A percentile compares a stretch with the other conserved stretches of the same genome.
Evolutionary conservation across 2,797 vertebrate species (phyloP).

Genomic region (Petrocephalus schoutedeni): DNA sequence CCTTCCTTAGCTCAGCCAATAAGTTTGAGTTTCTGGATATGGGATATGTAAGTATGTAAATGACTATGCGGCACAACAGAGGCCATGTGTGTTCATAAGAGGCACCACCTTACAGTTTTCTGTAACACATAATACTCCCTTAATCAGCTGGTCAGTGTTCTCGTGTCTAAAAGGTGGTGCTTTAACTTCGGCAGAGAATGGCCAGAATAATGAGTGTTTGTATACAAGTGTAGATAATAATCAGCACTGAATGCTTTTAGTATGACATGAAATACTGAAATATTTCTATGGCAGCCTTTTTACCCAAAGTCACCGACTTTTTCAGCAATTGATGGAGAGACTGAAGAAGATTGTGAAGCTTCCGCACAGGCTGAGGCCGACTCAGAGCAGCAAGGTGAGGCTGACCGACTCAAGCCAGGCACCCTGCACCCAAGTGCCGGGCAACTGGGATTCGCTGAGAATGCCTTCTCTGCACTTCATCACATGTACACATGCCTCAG

Average conservation of each 20-base stretch:
- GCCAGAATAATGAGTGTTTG: background rate
- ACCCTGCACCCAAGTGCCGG: background rate
- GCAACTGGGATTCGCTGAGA: background rate
- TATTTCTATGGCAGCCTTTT: background rate
- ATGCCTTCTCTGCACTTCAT: background rate
- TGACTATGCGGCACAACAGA: background rate
- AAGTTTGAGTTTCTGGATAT: conserved; percentile 87
- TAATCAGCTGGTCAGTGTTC: background rate
- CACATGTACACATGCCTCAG: background rate
- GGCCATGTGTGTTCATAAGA: background rate
- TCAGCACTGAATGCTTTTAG: background rate
- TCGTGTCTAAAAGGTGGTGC: no score
- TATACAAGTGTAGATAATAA: background rate
- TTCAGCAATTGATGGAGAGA: conserved; percentile 84
- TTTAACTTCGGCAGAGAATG: background rate
- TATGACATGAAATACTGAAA: background rate
- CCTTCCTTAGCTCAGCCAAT: conserved; percentile 83
- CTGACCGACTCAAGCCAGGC: background rate
- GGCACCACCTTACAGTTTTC: no score
- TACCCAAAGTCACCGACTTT: conserved; percentile 25
- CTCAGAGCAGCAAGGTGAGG: conserved; percentile 83
- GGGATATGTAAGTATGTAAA: conserved; percentile 77
- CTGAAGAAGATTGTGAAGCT: conserved; percentile 79
- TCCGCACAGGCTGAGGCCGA: conserved; percentile 74
- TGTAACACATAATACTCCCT: background rate